Evolutionary conservation across 2,113 vertebrate species (phyloP).

Genomic region (Danionella cerebrum): DNA sequence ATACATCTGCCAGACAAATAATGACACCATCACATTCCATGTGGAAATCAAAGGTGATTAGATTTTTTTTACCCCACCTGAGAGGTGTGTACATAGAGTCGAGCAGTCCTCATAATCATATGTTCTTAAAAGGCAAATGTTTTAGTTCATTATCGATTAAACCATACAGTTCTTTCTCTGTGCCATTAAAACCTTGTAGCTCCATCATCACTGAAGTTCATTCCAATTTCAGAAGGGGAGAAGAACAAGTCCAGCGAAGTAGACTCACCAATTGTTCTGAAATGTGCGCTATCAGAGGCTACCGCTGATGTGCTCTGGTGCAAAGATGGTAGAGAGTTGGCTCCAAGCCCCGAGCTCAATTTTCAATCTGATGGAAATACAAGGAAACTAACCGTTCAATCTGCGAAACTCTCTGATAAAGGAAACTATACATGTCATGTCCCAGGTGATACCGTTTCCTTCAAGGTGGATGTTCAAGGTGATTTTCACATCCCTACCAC

Average conservation of each 20-base stretch:
- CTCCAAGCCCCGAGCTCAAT: conserved; percentile 61
- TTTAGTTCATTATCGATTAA: conserved; percentile 20
- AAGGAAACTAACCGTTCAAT: conserved; percentile 70
- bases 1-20: conserved; percentile 61
- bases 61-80: neutral
- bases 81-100: neutral
- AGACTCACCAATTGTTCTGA: conserved; percentile 68
- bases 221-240: conserved; percentile 54
- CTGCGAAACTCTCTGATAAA: conserved; percentile 66
- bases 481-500: conserved; percentile 39
- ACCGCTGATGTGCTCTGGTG: conserved; percentile 76
- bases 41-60: conserved; percentile 68
- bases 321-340: conserved; percentile 80
- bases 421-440: conserved; percentile 81
- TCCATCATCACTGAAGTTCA: conserved; percentile 52
- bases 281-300: conserved; percentile 69
- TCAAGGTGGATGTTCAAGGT: conserved; percentile 80
- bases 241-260: conserved; percentile 49
- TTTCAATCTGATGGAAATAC: conserved; percentile 68
- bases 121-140: neutral
- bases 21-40: conserved; percentile 59
- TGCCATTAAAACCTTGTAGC: conserved; percentile 46
- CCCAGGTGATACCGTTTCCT: conserved; percentile 72
- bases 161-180: conserved; percentile 41
- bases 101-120: neutral